These are phyloP conservation scores for Nemurella pictetii DNA, from an alignment of 2,888 invertebrate genomes.

Conservation along the genomic window DNA sequence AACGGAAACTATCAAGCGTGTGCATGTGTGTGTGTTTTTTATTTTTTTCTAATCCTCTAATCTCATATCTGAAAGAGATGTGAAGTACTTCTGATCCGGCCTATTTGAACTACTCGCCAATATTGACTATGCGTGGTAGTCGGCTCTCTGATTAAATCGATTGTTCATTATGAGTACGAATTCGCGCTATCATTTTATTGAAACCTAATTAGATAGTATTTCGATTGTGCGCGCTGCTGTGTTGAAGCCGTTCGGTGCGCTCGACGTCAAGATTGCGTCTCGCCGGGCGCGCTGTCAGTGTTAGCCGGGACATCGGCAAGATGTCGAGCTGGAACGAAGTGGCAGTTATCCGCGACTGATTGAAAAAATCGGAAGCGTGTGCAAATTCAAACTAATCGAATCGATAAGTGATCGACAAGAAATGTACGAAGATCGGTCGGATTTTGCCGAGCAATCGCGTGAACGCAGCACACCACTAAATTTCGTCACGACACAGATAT, in stretches of 20 bases:
- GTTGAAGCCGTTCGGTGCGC: not conserved
- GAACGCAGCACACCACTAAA: not conserved
- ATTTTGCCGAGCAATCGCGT: not conserved
- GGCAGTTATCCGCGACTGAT: not conserved
- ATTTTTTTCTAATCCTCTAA: not conserved
- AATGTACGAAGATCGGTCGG: not conserved
- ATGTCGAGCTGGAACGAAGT: no score
- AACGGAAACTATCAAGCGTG: no score
- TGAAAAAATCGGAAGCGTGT: not conserved
- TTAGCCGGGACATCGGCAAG: not conserved
- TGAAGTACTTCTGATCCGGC: not conserved
- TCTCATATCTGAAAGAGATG: not conserved
- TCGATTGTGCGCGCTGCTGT: not conserved
- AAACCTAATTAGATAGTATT: not conserved
- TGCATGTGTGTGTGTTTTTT: no score
- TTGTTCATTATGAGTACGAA: not conserved
- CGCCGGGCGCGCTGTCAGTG: no score
- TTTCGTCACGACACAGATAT: not conserved
- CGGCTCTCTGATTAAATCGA: not conserved
- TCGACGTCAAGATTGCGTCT: no score
- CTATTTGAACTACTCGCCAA: not conserved
- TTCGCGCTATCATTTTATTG: not conserved
- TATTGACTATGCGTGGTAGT: not conserved
- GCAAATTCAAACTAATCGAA: not conserved
- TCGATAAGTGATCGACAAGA: not conserved